Conservation (phyloP, 2,797 vertebrate genomes). For the Oryzias dopingdopingensis region DNA sequence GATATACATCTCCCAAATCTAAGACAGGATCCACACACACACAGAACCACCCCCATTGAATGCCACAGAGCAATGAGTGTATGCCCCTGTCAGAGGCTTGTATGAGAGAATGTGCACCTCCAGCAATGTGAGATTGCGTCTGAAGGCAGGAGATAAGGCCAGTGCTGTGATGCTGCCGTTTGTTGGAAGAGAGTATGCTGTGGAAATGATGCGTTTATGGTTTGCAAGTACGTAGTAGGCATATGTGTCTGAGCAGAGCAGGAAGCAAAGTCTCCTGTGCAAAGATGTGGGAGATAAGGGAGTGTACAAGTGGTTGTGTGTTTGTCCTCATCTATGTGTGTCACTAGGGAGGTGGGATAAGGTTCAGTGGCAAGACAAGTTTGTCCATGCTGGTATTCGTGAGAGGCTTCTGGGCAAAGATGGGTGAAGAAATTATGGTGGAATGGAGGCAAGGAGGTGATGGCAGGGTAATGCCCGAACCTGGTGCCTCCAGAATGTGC, state of each 20-base stretch:
- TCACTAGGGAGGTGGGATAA: conserved; percentile 56
- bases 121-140: conserved; percentile 47
- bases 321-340: conserved; percentile 36
- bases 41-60: conserved; percentile 36
- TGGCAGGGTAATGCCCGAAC: conserved; percentile 39
- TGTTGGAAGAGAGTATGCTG: conserved; percentile 25
- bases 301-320: conserved; percentile 24
- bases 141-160: conserved; percentile 35
- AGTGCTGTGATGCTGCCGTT: conserved; percentile 19
- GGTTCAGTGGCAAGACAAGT: conserved; percentile 78
- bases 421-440: neutral
- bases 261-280: conserved; percentile 54
- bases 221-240: neutral
- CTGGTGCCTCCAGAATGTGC: conserved; percentile 28
- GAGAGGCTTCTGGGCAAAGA: conserved; percentile 64
- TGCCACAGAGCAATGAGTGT: conserved; percentile 33
- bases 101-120: conserved; percentile 16
- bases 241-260: conserved; percentile 43
- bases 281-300: conserved; percentile 66
- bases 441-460: conserved; percentile 27
- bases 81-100: conserved; percentile 25
- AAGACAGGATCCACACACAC: conserved; percentile 47
- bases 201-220: conserved; percentile 1
- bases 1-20: conserved; percentile 71
- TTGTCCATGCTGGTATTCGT: conserved; percentile 81